These are phyloP conservation scores for Larimichthys polyactis DNA, from an alignment of 2,113 vertebrate genomes.

Conservation along the genomic window DNA sequence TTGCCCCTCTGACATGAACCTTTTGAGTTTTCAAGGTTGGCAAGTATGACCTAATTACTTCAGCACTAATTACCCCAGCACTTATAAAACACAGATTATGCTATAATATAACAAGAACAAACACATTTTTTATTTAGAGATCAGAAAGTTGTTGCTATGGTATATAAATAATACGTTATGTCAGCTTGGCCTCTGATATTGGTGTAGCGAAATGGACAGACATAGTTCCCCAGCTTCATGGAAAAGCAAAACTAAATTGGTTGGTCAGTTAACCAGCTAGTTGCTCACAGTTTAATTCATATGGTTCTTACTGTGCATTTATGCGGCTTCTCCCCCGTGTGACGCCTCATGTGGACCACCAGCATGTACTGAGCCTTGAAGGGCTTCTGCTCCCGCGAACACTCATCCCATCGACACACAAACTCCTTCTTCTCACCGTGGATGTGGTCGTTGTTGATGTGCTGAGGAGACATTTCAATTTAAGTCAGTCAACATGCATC, in stretches of 20 bases:
- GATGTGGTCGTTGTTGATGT: conserved; percentile 99
- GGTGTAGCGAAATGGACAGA: neutral
- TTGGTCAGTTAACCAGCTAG: neutral
- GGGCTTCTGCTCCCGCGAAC: conserved; percentile 96
- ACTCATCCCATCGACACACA: conserved; percentile 97
- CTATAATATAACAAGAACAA: no score
- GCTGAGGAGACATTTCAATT: conserved; percentile 80
- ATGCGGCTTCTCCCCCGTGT: conserved; percentile 98
- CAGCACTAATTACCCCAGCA: neutral
- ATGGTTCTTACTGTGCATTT: conserved; percentile 94
- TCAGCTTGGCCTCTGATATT: neutral
- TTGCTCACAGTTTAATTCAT: neutral
- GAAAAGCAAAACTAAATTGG: neutral
- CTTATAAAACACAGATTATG: neutral
- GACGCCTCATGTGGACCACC: conserved; percentile 97
- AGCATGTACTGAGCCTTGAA: conserved; percentile 99
- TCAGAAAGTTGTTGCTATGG: neutral
- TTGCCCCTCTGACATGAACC: no score
- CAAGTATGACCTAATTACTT: no score
- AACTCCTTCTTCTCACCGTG: conserved; percentile 99
- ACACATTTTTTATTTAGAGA: neutral
- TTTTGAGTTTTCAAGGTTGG: no score
- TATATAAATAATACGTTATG: neutral
- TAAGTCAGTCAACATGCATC: neutral
- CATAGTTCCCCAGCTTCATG: neutral